phyloP scores from a whole-genome alignment of 2,888 invertebrate species.

The Kuschelorhynchus macadamiae region DNA sequence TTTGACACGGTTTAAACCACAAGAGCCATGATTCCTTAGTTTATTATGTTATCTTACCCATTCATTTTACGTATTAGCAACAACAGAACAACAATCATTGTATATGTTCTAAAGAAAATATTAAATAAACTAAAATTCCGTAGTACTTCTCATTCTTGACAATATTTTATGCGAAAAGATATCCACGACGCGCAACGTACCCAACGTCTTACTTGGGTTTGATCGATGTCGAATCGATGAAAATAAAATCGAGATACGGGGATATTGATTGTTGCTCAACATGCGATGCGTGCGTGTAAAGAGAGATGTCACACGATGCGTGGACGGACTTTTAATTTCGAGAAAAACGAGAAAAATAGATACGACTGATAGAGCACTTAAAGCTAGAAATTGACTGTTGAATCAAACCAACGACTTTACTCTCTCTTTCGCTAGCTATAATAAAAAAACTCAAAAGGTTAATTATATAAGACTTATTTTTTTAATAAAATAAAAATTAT shows the following conservation, averaged over 20 bases:
- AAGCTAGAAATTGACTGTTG: too few species aligned
- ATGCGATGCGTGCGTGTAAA: slow-evolving; percentile 50
- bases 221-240: slow-evolving; percentile 50
- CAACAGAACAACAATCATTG: too few species aligned
- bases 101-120: too few species aligned
- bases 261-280: slow-evolving; percentile 49
- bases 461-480: too few species aligned
- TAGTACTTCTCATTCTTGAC: slow-evolving; percentile 14
- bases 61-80: too few species aligned
- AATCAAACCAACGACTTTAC: too few species aligned
- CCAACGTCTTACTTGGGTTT: slow-evolving; percentile 45
- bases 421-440: too few species aligned
- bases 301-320: slow-evolving; percentile 48
- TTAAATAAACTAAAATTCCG: background rate
- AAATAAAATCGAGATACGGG: slow-evolving; percentile 47
- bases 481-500: too few species aligned
- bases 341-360: slow-evolving; percentile 21
- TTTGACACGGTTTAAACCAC: too few species aligned
- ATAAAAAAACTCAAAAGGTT: too few species aligned
- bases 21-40: too few species aligned
- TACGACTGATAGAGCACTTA: background rate
- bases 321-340: slow-evolving; percentile 42
- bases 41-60: too few species aligned
- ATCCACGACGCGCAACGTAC: slow-evolving; percentile 18
- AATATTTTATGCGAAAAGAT: slow-evolving; percentile 38